A percentile compares a stretch with the other conserved stretches of the same genome.
Evolutionary conservation across 2,888 invertebrate genomes (phyloP).

Genomic region (Lasioglossum malachurum): DNA sequence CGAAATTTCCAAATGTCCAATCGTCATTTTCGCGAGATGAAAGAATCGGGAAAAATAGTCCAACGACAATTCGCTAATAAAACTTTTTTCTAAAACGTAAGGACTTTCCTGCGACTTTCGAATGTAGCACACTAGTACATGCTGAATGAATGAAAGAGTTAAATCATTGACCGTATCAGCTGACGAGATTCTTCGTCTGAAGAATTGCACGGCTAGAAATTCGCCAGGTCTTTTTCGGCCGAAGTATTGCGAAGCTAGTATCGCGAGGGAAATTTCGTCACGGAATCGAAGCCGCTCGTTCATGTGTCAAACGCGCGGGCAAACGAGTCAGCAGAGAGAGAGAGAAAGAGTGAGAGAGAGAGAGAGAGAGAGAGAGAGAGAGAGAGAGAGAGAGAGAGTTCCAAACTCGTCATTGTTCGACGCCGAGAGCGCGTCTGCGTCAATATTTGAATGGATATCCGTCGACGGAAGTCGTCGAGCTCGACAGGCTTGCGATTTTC

Average conservation of each 20-base stretch:
- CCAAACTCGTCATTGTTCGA: conserved; percentile 50
- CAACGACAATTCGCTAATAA: no score
- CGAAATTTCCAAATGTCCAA: no score
- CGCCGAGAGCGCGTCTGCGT: conserved; percentile 57
- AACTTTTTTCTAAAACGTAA: no score
- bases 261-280: background rate
- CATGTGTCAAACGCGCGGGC: background rate
- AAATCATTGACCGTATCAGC: no score
- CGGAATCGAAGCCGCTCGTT: background rate
- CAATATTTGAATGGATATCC: conserved; percentile 62
- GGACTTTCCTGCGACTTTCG: background rate
- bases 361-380: conserved; percentile 3
- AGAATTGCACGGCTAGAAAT: no score
- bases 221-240: background rate
- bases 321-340: background rate
- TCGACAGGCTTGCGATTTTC: conserved; percentile 34
- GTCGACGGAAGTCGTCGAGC: conserved; percentile 31
- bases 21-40: no score
- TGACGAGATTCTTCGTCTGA: no score
- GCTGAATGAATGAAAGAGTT: no score
- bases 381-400: conserved; percentile 1
- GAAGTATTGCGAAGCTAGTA: background rate
- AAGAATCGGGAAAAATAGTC: no score
- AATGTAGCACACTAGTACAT: no score
- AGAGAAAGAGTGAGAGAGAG: conserved; percentile 21